Evolutionary conservation across 2,113 vertebrate genomes (phyloP).

Genomic region (Xerus inauris): DNA sequence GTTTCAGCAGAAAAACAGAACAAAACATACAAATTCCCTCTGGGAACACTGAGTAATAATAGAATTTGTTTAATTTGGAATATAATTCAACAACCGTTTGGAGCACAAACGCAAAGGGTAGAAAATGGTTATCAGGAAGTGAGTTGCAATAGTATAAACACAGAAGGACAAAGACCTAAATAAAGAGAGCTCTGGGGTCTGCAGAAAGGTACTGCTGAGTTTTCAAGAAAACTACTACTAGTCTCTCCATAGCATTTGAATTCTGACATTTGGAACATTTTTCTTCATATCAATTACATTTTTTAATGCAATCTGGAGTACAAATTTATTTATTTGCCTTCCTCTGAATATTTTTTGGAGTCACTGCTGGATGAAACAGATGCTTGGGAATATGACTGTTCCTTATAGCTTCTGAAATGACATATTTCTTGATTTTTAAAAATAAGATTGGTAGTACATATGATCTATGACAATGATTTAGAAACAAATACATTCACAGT

Average conservation of each 20-base stretch:
- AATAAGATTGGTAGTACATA: constrained; percentile 65
- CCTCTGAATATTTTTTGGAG: constrained; percentile 56
- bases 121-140: not conserved
- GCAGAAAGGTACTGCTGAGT: not conserved
- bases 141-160: not conserved
- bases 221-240: not conserved
- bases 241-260: not conserved
- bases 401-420: constrained; percentile 74
- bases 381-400: constrained; percentile 69
- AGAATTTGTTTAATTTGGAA: constrained; percentile 7
- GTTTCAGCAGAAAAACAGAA: not conserved
- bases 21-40: not conserved
- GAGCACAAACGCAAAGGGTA: not conserved
- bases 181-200: not conserved
- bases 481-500: constrained; percentile 73
- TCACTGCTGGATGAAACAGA: constrained; percentile 55
- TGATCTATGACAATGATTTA: constrained; percentile 74
- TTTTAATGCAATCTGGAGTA: not conserved
- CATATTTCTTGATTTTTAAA: constrained; percentile 75
- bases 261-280: constrained; percentile 21
- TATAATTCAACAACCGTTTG: not conserved
- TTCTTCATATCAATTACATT: not conserved
- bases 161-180: not conserved
- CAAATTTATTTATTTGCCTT: constrained; percentile 42
- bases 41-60: not conserved